Percentiles rank a stretch among this genome's conserved stretches.
Evolutionary conservation across 2,113 vertebrate species (phyloP).

Genomic region (Saguinus midas): DNA sequence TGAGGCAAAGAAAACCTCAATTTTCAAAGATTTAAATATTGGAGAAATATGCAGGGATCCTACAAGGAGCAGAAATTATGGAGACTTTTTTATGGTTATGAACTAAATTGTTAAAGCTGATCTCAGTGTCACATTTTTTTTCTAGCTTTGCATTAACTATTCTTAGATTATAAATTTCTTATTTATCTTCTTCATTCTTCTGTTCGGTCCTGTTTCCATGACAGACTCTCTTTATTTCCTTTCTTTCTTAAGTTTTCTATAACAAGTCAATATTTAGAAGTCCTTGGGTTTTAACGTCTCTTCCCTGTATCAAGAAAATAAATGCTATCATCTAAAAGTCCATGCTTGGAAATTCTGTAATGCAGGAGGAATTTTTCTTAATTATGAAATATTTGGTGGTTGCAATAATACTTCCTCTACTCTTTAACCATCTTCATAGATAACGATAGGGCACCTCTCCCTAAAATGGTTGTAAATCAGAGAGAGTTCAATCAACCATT

Average conservation of each 20-base stretch:
- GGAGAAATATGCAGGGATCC: neutral
- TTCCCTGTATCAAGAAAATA: slow-evolving; percentile 25
- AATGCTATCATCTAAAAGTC: neutral
- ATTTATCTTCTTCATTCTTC: neutral
- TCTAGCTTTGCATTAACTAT: neutral
- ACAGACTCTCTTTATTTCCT: neutral
- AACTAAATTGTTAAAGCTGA: neutral
- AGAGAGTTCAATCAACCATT: neutral
- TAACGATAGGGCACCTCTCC: neutral
- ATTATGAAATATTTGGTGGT: neutral
- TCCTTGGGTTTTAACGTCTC: neutral
- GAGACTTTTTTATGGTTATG: neutral
- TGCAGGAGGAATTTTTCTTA: neutral
- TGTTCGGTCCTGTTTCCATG: neutral
- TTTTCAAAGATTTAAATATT: neutral
- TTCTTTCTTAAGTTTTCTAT: neutral
- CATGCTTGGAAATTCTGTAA: neutral
- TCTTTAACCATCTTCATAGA: neutral
- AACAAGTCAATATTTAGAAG: neutral
- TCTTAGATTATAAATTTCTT: neutral
- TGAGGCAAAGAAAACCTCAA: neutral
- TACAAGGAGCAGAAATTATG: neutral
- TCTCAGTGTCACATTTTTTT: neutral
- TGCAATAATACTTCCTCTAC: neutral
- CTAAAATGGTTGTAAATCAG: neutral